Evolutionary conservation across 2,113 vertebrate genomes (phyloP), one percentile per base, ranked within the genome.

Genomic region (Desmodus rotundus): DNA sequence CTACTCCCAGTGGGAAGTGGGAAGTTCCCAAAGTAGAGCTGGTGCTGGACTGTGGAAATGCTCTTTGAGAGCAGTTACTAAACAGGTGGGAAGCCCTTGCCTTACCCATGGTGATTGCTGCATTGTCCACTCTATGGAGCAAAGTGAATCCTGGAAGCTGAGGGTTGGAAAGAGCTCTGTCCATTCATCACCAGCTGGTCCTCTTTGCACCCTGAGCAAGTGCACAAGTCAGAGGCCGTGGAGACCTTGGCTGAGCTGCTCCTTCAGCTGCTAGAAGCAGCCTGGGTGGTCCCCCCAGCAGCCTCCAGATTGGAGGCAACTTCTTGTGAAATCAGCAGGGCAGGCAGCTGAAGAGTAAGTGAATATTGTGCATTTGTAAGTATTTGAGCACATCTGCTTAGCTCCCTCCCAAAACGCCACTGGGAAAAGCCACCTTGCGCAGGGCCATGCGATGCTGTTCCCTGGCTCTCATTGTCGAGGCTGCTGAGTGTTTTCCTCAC

Each of bases 351-450:
- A 98, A 97, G 95, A 98, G 98, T 97, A 94, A 98, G 98, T 63
- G 97, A 98, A 98, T 97, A 98, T 98, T 98, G 98, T 98, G 98
- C 97, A 98, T 98, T 98, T 98, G 98, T 98, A 98, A 98, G 98
- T 98, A 98, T 98, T 97, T 98, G 98, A 98, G 98, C 98, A 98
- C 98, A 98, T 98, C 98, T 99, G 98, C 98, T 98, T 93, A 96
- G 97, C 94, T 98, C 96, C 96, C 96, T 98, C 96, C 93, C 96
- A 93, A 91, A 97, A 98, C 97, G 96, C 98, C 97, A 73, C 97
- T 97, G 98, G 98, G 98, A 98, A 98, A 98, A 98, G 77, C 88
- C 85, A 33, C 98, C 97, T 98, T 94, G 63, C 82, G 45, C 97
- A 68, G 98, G 98, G 98, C 98, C 97, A 93, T 88, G 97, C 97